Conservation (phyloP, 2,888 invertebrate species). For the Candidula unifasciata region DNA sequence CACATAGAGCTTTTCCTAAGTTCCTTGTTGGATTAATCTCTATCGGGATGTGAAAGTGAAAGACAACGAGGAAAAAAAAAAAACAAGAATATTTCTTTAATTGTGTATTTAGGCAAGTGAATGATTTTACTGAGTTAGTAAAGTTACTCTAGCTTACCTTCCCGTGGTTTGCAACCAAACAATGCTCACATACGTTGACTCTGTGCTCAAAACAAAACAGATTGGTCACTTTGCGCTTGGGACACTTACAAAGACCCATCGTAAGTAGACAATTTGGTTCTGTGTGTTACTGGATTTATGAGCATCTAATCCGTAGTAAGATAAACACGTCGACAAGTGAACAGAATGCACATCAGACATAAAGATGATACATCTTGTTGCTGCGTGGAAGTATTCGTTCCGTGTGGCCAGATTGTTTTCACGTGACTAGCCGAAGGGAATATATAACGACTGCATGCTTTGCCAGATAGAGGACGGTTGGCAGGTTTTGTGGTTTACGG, state of each 20-base stretch:
- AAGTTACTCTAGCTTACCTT: constrained; percentile 83
- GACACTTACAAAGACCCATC: constrained; percentile 99
- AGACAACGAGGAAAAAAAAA: too few species aligned
- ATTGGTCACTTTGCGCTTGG: constrained; percentile 81
- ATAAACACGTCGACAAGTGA: neutral
- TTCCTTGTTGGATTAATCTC: too few species aligned
- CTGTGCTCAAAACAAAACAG: constrained; percentile 85
- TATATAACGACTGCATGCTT: too few species aligned
- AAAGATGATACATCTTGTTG: neutral
- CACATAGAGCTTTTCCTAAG: too few species aligned
- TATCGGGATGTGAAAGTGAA: too few species aligned
- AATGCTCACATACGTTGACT: constrained; percentile 87
- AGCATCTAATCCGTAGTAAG: neutral
- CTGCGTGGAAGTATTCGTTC: constrained; percentile 16
- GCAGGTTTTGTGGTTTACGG: too few species aligned
- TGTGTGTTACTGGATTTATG: neutral
- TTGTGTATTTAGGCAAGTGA: too few species aligned
- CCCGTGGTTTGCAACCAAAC: constrained; percentile 82
- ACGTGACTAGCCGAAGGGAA: too few species aligned
- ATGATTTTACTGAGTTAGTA: too few species aligned
- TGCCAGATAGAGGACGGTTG: too few species aligned
- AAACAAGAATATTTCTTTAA: too few species aligned
- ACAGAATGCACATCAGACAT: neutral
- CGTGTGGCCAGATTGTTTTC: neutral
- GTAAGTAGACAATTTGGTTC: constrained; percentile 6